These are phyloP conservation scores for Norana najaformis DNA, from an alignment of 2,888 invertebrate genomes.

Conservation along the genomic window DNA sequence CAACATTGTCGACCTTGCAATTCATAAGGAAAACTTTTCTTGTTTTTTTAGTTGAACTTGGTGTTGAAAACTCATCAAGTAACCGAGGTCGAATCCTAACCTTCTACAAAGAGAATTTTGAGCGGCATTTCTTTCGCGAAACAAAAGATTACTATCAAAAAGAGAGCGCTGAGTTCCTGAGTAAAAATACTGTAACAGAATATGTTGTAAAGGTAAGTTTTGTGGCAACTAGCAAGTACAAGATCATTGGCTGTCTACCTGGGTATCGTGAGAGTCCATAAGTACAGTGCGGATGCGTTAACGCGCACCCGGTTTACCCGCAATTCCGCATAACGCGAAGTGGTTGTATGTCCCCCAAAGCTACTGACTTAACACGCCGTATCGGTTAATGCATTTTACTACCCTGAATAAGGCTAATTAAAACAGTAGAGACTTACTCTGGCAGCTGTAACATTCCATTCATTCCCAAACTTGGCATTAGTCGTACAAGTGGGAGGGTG, in stretches of 20 bases:
- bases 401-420: too few species aligned
- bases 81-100: conserved; percentile 64
- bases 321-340: too few species aligned
- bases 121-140: conserved; percentile 89
- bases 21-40: not conserved
- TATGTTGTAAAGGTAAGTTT: conserved; percentile 91
- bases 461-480: too few species aligned
- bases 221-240: not conserved
- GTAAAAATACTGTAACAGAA: conserved; percentile 93
- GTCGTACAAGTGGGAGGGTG: too few species aligned
- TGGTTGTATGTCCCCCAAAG: too few species aligned
- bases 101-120: conserved; percentile 73
- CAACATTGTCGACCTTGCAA: not conserved
- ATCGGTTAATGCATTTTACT: too few species aligned
- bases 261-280: too few species aligned
- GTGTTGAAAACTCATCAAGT: conserved; percentile 87
- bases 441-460: too few species aligned
- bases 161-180: conserved; percentile 90
- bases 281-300: too few species aligned
- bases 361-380: too few species aligned
- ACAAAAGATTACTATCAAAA: conserved; percentile 91
- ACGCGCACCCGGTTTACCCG: too few species aligned
- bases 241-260: not conserved
- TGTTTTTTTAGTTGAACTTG: conserved; percentile 63
- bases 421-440: too few species aligned